Evolutionary conservation across 2,888 invertebrate genomes (phyloP).

Genomic region (Sepioteuthis lessoniana): DNA sequence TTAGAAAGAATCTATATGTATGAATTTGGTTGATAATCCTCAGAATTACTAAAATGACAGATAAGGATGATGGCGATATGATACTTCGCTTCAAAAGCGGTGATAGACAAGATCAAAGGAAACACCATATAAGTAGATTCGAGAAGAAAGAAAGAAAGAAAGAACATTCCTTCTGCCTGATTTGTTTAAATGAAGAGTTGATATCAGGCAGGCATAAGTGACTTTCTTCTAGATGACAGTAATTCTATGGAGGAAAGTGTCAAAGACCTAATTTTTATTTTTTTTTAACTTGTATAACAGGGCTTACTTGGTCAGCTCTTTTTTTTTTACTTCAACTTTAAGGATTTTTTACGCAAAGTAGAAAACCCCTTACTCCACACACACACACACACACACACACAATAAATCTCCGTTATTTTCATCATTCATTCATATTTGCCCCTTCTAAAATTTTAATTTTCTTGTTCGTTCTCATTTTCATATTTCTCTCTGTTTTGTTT

Average conservation of each 20-base stretch:
- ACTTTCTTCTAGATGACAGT: neutral
- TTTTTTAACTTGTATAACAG: neutral
- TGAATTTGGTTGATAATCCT: neutral
- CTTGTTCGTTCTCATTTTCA: no score
- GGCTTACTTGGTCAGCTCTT: neutral
- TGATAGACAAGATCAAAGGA: neutral
- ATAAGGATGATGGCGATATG: neutral
- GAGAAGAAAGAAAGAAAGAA: neutral
- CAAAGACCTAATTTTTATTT: neutral
- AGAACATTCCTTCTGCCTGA: neutral
- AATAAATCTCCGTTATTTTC: neutral
- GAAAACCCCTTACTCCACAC: neutral
- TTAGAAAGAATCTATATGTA: no score
- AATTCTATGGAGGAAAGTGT: neutral
- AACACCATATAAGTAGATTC: neutral
- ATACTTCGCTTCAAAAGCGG: neutral
- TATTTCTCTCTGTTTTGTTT: no score
- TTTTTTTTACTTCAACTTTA: neutral
- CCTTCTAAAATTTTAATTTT: no score
- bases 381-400: no score
- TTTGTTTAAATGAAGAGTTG: neutral
- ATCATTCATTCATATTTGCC: neutral
- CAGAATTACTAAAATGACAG: neutral
- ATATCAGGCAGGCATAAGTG: neutral
- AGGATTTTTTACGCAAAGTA: neutral